Evolutionary conservation across 2,113 vertebrate genomes (phyloP), one percentile per base, ranked within the genome.

Genomic region (Symphodus melops): DNA sequence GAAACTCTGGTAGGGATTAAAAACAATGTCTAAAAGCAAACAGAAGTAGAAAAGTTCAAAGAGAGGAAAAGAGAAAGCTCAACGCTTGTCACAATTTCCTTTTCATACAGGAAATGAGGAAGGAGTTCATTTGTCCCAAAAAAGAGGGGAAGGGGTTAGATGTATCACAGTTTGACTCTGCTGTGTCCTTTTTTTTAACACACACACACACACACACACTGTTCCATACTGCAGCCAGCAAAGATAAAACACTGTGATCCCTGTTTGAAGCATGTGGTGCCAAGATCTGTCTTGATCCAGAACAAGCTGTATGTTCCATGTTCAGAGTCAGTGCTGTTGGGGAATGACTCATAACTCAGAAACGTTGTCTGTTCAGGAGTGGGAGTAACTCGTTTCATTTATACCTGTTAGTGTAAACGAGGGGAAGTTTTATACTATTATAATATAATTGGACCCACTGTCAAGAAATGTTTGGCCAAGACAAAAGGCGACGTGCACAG

Each of bases 271-370:
- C 54, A 14, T 20, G 44, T 8, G 68, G 36, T 64, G 41, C 66
- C 23, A 54, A 28, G 55, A 81, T 56, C n/a, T n/a, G n/a, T n/a
- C n/a, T n/a, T n/a, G 53, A 65, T 7, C 58, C 49, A 75, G 68
- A 37, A 72, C 84, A 84, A 4, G 1, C 57, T 61, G 81, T 69
- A 68, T 53, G 78, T 77, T 68, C 65, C 42, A 25, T 52, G 48
- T 51, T n/a, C 33, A 66, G 16, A 56, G 37, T 51, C n/a, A 21
- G 28, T 28, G 33, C 59, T 37, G 68, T 33, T 42, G 16, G 56
- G 58, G 0, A 0, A 25, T 84, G 83, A 89, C 61, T 87, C 82
- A 83, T 8, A 7, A 41, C 23, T 62, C 16, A 62, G 56, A 77
- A 57, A 77, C 52, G 11, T 39, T 58, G 51, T 77, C 53, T 63